Conservation (phyloP, 2,797 vertebrate species). For the Amniataba percoides region DNA sequence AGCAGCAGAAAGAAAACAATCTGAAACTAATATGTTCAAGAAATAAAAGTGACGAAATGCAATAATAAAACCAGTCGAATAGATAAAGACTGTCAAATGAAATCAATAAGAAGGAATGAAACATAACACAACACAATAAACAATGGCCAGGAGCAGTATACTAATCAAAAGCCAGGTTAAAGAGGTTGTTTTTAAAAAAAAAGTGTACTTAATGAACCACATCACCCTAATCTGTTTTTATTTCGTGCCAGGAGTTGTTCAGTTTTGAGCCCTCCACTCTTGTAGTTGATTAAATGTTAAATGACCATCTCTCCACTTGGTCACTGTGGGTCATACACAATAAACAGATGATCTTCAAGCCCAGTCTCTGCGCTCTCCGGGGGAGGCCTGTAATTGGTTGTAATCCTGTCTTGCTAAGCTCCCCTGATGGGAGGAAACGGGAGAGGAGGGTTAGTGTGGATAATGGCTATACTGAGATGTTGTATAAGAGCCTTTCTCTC, state of each 20-base stretch:
- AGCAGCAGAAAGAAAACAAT: neutral
- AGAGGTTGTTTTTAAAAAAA: neutral
- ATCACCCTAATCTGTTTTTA: slow-evolving; percentile 7
- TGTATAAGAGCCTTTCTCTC: slow-evolving; percentile 60
- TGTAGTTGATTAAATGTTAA: slow-evolving; percentile 61
- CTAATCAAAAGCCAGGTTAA: neutral
- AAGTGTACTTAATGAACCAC: neutral
- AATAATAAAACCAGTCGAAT: neutral
- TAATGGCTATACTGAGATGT: slow-evolving; percentile 60
- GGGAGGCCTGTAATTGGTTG: slow-evolving; percentile 77
- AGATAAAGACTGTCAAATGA: neutral
- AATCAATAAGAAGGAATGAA: neutral
- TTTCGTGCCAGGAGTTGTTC: slow-evolving; percentile 35
- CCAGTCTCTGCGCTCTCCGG: slow-evolving; percentile 44
- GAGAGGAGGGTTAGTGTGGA: slow-evolving; percentile 63
- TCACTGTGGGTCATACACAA: slow-evolving; percentile 55
- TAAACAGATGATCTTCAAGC: slow-evolving; percentile 66
- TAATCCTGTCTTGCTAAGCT: slow-evolving; percentile 78
- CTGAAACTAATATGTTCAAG: neutral
- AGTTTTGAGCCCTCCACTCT: slow-evolving; percentile 33
- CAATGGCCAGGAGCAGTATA: neutral
- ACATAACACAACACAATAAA: neutral
- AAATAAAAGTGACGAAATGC: neutral
- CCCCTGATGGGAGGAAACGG: slow-evolving; percentile 67
- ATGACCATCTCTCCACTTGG: slow-evolving; percentile 53